Base-by-base conservation (phyloP, 2,797 vertebrate genomes). In the Chelonia mydas region DNA sequence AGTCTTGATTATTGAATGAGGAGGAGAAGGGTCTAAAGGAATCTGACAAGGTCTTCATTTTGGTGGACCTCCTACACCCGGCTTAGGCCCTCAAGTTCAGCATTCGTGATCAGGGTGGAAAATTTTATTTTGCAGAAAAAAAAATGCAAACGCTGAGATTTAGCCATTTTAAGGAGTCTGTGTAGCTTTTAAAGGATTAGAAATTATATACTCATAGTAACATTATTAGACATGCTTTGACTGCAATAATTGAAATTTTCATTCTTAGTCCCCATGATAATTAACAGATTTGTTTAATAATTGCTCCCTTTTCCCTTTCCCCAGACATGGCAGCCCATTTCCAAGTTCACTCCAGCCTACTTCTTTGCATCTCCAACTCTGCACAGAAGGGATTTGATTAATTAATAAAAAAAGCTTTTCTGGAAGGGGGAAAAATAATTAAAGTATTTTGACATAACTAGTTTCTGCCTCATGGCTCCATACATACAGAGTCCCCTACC, bases 331-430 rank as follows among this genome's bases (percentile, higher is more conserved):
- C 96, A 94, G 92, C 45, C 87, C 95, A 86, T 95, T 84, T 87
- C 89, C 89, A 96, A 96, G 91, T 96, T 97, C 91, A 90, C 82
- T 97, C 96, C 94, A 94, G 89, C 92, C 96, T 83, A 95, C 93
- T 97, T 94, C 95, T 96, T 96, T 89, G 96, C 96, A 95, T 96
- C 96, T 96, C 96, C 95, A 96, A 96, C 94, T 95, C 94, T 90
- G 90, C 91, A 92, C 93, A 5, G 91, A 95, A 91, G 90, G 81
- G 84, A 91, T 83, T 68, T 49, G 90, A 96, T 90, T 93, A 87
- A 51, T 74, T n/a, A 77, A 87, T 81, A 28, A 61, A 86, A 57
- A 55, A 23, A n/a, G 88, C 92, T 94, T 94, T 91, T 93, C 95
- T 94, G 88, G 94, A 97, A 92, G 50, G 87, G 90, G 0, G 65